phyloP scores from a whole-genome alignment of 2,797 vertebrate genomes.

The Menidia menidia region DNA sequence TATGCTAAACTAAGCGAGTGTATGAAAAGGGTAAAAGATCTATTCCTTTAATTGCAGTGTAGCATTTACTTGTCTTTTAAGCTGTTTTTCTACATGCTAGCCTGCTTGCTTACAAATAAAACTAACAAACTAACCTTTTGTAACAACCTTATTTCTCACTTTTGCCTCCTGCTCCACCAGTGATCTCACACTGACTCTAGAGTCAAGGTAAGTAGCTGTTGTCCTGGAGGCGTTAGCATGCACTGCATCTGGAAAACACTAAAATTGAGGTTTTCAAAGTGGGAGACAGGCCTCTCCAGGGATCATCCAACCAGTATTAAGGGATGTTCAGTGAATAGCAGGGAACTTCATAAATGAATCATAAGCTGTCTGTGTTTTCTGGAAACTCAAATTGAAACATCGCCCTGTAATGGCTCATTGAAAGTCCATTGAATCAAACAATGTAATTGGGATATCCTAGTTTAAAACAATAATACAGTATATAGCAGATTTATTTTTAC shows the following conservation, averaged over 20 bases:
- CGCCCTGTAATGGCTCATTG: no score
- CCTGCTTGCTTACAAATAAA: slow-evolving; percentile 36
- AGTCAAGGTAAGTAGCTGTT: slow-evolving; percentile 81
- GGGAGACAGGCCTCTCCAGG: background rate
- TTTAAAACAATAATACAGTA: background rate
- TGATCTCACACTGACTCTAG: slow-evolving; percentile 83
- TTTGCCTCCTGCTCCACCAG: slow-evolving; percentile 74
- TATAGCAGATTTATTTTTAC: background rate
- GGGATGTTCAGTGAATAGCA: background rate
- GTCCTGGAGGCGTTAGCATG: slow-evolving; percentile 22
- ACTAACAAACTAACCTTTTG: slow-evolving; percentile 48
- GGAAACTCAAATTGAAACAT: background rate
- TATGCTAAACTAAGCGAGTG: no score
- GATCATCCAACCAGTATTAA: background rate
- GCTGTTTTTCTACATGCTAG: slow-evolving; percentile 26
- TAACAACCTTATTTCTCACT: slow-evolving; percentile 71
- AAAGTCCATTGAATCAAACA: background rate
- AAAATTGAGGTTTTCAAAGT: slow-evolving; percentile 9
- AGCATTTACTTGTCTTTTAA: background rate
- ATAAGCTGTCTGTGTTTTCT: background rate
- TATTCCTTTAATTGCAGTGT: background rate
- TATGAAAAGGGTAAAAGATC: no score
- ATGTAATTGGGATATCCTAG: background rate
- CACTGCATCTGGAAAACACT: slow-evolving; percentile 32
- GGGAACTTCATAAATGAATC: background rate